A percentile compares a stretch with the other conserved stretches of the same genome.
phyloP scores from a whole-genome alignment of 2,797 vertebrate species.

The Oreonectes daqikongensis region DNA sequence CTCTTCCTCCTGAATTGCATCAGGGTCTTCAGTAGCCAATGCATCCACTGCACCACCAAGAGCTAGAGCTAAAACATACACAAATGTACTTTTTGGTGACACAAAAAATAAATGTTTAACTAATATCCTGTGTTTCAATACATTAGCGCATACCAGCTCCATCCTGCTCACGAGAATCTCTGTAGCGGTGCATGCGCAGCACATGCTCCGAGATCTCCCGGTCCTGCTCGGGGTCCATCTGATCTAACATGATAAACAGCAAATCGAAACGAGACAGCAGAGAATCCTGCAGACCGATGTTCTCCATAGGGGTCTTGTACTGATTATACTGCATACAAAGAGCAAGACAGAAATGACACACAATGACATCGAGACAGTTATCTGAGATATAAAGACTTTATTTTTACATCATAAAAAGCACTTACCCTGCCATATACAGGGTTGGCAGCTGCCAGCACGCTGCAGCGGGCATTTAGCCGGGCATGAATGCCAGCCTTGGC shows the following conservation, averaged over 20 bases:
- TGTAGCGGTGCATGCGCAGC: slow-evolving; percentile 93
- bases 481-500: slow-evolving; percentile 98
- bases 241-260: slow-evolving; percentile 95
- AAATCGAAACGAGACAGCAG: slow-evolving; percentile 95
- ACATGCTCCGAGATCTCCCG: slow-evolving; percentile 94
- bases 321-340: slow-evolving; percentile 87
- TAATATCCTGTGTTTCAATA: too few species aligned
- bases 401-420: not conserved
- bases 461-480: slow-evolving; percentile 96
- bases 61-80: slow-evolving; percentile 79
- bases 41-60: slow-evolving; percentile 89
- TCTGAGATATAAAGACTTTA: too few species aligned
- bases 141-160: slow-evolving; percentile 76
- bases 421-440: slow-evolving; percentile 93
- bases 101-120: not conserved
- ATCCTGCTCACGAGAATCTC: slow-evolving; percentile 89
- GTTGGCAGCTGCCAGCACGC: slow-evolving; percentile 93
- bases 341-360: not conserved
- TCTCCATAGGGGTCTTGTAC: slow-evolving; percentile 98
- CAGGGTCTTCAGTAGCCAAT: slow-evolving; percentile 89
- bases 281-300: slow-evolving; percentile 97
- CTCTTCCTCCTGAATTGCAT: slow-evolving; percentile 78
- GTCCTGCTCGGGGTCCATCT: slow-evolving; percentile 95
- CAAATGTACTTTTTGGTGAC: not conserved
- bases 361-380: too few species aligned